Evolutionary conservation across 2,797 vertebrate genomes (phyloP), one percentile per base, ranked within the genome.

Genomic region (Anguilla obscura): DNA sequence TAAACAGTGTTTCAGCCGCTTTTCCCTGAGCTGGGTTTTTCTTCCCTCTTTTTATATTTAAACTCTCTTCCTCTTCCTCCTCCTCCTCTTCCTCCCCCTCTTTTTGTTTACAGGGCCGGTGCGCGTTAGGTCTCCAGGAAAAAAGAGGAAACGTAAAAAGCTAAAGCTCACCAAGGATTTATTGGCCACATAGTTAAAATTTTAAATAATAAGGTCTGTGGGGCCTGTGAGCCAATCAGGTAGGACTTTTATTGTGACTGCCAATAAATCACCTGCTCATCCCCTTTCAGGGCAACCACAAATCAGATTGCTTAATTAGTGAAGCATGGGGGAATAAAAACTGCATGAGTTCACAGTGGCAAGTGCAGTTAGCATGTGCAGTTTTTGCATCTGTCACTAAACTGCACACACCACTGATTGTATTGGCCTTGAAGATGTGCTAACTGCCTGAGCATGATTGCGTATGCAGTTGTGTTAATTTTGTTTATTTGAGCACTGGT

Each of bases 71-170:
- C 9, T 50, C 21, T 10, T 84, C 24, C 24, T 30, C 14, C 82
- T 8, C 82, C 3, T 18, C 36, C 74, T 79, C 33, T 40, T 9
- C 18, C 27, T 27, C n/a, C 69, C 6, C 69, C 69, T 71, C 24
- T 30, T 79, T 33, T 2, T 58, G 24, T 84, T 30, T 33, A 84
- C 83, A 54, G 83, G 83, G 14, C 12, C 33, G 30, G n/a, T 14
- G 83, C 97, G 96, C 91, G 97, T 94, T 97, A 98, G 96, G 97
- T 96, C 96, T 96, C 97, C 97, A 96, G 97, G 96, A 98, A 99
- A 96, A 98, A 98, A 98, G 96, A 96, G 97, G 97, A 98, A 98
- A 97, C 96, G 96, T 95, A 99, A 98, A 97, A 98, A 95, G 94
- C 96, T 97, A 97, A 98, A 97, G 94, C 95, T 96, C 95, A 94